Conservation (phyloP, 2,113 vertebrate species). For the Neodon shergylaensis region DNA sequence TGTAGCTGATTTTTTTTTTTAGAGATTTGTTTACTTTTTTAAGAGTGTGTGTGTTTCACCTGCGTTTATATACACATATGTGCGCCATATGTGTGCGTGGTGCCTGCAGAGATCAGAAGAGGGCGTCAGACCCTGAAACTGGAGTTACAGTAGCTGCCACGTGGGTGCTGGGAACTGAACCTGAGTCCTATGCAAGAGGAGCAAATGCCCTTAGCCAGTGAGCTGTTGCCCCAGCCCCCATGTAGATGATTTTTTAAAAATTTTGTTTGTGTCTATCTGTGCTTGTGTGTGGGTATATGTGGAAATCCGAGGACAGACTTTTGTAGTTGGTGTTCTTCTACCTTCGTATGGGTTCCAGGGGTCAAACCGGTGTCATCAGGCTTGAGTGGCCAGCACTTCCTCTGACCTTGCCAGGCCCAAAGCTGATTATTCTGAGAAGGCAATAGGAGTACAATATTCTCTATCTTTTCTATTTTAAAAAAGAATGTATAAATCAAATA, state of each 20-base stretch:
- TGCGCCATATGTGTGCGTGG: not conserved
- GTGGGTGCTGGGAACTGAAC: not conserved
- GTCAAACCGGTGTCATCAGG: not conserved
- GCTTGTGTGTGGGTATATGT: not conserved
- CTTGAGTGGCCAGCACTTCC: not conserved
- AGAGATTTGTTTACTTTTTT: not conserved
- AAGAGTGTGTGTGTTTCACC: not conserved
- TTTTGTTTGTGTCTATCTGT: not conserved
- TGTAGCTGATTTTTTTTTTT: not conserved
- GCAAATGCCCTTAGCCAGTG: not conserved
- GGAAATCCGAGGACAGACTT: not conserved
- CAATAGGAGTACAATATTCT: not conserved
- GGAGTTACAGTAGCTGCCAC: not conserved
- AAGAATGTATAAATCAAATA: slow-evolving; percentile 6
- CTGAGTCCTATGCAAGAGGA: not conserved
- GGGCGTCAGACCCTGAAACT: not conserved
- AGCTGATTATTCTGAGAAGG: slow-evolving; percentile 17
- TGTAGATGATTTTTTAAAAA: not conserved
- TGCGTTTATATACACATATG: not conserved
- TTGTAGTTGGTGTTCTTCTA: not conserved
- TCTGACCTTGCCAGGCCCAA: not conserved
- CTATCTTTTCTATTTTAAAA: not conserved
- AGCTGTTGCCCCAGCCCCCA: not conserved
- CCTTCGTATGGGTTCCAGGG: not conserved
- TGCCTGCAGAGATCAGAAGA: not conserved